Evolutionary conservation across 2,113 vertebrate genomes (phyloP), one percentile per base, ranked within the genome.

Genomic region (Mystacornis crossleyi): DNA sequence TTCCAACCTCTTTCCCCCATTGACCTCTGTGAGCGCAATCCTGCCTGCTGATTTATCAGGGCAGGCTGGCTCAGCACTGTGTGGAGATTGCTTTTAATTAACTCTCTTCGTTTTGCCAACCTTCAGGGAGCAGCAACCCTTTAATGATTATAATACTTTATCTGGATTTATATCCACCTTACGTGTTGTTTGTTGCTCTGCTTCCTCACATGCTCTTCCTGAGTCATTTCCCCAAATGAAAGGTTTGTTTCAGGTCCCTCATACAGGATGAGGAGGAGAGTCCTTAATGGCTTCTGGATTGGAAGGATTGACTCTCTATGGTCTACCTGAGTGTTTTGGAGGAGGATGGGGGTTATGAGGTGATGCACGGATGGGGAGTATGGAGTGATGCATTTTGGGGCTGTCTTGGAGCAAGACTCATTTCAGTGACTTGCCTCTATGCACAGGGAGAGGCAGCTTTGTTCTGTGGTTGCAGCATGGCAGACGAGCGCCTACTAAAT

Each of bases 71-170:
- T 98, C 97, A 98, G 98, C 97, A 97, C 95, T 96, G 97, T 97
- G 96, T 96, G 92, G 95, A 98, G 97, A 98, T 97, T 98, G 97
- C 98, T 98, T 98, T 98, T 98, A 98, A 98, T 98, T 98, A 98
- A 98, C 97, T 98, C 97, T 97, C 96, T 98, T 98, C 54, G 45
- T 98, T 98, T 98, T 95, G 97, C 96, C 97, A 98, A 97, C 97
- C 97, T 98, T 98, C 97, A 97, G 98, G 98, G 97, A 98, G 95
- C 95, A 97, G 96, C 96, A 97, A 95, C 95, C 91, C 97, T 98
- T 97, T 98, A 98, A 98, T 97, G 96, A 98, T 98, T 98, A 98
- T 97, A 97, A 98, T 98, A 98, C 98, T 98, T 98, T 98, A 98
- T 98, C 96, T 96, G 95, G 95, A 98, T 98, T 98, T 98, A 98